Base-by-base conservation (phyloP, 1,140 invertebrate genomes). In the Heliconius hermathena region DNA sequence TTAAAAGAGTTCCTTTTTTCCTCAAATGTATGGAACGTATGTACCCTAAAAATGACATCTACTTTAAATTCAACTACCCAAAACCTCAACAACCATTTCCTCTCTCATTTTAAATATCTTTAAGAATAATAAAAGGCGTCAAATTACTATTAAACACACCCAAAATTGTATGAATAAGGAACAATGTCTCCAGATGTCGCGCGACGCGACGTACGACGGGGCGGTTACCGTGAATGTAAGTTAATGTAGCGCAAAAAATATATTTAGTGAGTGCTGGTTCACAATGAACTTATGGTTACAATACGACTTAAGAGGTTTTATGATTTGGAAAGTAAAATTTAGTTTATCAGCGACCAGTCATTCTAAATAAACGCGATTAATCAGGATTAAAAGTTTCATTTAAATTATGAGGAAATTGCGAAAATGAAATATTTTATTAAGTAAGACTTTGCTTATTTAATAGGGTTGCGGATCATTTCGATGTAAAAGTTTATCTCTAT, bases 61-160 rank as follows among this genome's bases (percentile, higher is more conserved):
- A 57, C 20, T 57, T 57, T 5, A 57, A 18, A 11, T 57, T 57
- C 22, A 66, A 66, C 22, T 29, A 66, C 13, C 4, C 26, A 26
- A 29, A 13, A 66, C 60, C 26, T 29, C 60, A 66, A 66, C 20
- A 22, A 66, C 3, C 60, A 66, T 66, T 66, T 66, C n/a, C 57
- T 76, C 36, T 60, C n/a, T 13, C 60, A 66, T 26, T 26, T 66
- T 4, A 29, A 66, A 66, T 26, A 26, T 26, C 22, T 11, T 52
- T 9, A 13, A 20, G n/a, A 76, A 41, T 36, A 66, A 75, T 66
- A 18, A 66, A 76, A 76, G 74, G 74, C 36, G 22, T 76, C 57
- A 76, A 66, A 76, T 76, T 66, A 76, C 74, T 66, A 70, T 76
- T 76, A 46, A 76, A 66, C 74, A 38, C 74, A n/a, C 36, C 41